A percentile compares a stretch with the other conserved stretches of the same genome.
Conservation (phyloP, 2,888 invertebrate species). For the Drosophila infuscata region DNA sequence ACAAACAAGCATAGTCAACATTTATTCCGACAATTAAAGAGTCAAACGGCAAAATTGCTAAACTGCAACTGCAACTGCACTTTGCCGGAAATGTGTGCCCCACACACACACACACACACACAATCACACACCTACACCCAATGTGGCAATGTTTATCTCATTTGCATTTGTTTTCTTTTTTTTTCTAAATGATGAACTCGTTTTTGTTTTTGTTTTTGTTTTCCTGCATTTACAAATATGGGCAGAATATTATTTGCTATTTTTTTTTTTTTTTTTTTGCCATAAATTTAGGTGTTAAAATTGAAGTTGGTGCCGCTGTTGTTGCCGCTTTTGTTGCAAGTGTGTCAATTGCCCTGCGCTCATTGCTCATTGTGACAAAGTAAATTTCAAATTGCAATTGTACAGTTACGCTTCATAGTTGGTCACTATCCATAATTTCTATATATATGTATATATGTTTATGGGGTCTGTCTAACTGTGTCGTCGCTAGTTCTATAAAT, state of each 20-base stretch:
- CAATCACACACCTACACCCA: slow-evolving; percentile 1
- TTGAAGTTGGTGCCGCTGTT: slow-evolving; percentile 28
- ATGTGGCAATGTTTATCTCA: slow-evolving; percentile 43
- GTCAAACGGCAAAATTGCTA: slow-evolving; percentile 40
- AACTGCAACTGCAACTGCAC: slow-evolving; percentile 50
- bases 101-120: slow-evolving; percentile 21
- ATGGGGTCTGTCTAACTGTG: slow-evolving; percentile 21
- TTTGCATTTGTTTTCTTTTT: slow-evolving; percentile 44
- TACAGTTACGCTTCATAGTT: slow-evolving; percentile 24
- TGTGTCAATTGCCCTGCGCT: slow-evolving; percentile 68
- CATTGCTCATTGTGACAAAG: slow-evolving; percentile 44
- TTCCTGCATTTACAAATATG: slow-evolving; percentile 48
- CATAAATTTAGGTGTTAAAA: slow-evolving; percentile 65
- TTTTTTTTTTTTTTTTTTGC: slow-evolving; percentile 5
- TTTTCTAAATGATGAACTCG: slow-evolving; percentile 50
- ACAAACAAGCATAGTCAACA: slow-evolving; percentile 29
- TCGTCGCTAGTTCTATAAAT: slow-evolving; percentile 2
- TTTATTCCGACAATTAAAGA: slow-evolving; percentile 45
- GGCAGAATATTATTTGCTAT: slow-evolving; percentile 25
- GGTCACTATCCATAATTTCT: slow-evolving; percentile 32
- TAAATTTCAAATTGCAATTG: slow-evolving; percentile 41
- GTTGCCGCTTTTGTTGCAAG: slow-evolving; percentile 37
- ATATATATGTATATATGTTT: neutral
- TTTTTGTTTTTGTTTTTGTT: slow-evolving; percentile 27
- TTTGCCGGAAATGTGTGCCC: slow-evolving; percentile 73